phyloP scores from a whole-genome alignment of 2,888 invertebrate genomes.

The Podotricha telesiphe region DNA sequence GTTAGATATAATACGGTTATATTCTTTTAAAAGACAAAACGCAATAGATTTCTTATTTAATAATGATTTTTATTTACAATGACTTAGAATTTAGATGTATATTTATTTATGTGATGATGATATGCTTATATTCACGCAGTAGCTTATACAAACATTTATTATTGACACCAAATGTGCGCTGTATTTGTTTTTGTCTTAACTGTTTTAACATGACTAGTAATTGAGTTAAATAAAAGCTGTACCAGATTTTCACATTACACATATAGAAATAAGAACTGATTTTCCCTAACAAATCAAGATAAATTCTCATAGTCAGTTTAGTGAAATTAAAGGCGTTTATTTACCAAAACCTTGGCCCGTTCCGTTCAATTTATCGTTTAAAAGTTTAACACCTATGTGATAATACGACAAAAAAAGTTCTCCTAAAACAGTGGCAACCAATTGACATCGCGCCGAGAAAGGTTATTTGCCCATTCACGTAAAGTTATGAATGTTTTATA shows the following conservation, averaged over 20 bases:
- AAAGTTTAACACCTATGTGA: constrained; percentile 27
- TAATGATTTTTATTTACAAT: constrained; percentile 3
- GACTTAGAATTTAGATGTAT: constrained; percentile 1
- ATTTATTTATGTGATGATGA: constrained; percentile 5
- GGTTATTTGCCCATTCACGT: not conserved
- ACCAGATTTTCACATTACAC: not conserved
- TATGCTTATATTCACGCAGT: constrained; percentile 12
- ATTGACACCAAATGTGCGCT: constrained; percentile 20
- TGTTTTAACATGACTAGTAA: constrained; percentile 7
- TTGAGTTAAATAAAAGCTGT: not conserved
- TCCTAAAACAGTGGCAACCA: not conserved
- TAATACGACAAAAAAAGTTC: constrained; percentile 29
- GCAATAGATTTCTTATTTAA: too few relatives aligned
- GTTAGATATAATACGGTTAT: too few relatives aligned
- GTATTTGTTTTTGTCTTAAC: constrained; percentile 23
- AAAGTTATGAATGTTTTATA: not conserved
- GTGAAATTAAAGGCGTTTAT: constrained; percentile 17
- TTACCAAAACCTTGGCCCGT: constrained; percentile 31
- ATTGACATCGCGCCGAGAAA: constrained; percentile 6
- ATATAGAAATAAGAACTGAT: constrained; percentile 4
- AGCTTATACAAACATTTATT: constrained; percentile 21
- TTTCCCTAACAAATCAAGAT: not conserved
- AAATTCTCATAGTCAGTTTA: not conserved
- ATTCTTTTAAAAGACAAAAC: too few relatives aligned
- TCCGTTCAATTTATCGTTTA: constrained; percentile 27